Base-by-base conservation (phyloP, 2,888 invertebrate species). In the Drosophila nr. perissopoda region DNA sequence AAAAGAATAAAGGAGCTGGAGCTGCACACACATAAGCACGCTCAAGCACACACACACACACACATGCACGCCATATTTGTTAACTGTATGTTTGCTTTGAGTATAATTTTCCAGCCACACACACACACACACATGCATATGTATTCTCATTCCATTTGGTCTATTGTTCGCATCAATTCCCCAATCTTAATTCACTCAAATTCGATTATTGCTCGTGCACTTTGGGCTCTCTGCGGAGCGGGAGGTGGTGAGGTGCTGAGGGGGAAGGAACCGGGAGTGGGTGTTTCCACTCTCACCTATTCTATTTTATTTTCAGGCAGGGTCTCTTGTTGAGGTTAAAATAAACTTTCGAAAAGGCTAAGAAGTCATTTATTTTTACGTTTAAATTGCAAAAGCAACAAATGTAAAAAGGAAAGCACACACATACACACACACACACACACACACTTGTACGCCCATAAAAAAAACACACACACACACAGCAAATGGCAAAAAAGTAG, bases 151-250 rank as follows among this genome's bases (percentile, higher is more conserved):
- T 53, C 71, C 71, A 79, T 56, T 79, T 75, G 57, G 59, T 82
- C 76, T 73, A 80, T 83, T 88, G 86, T 86, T 86, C 82, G 71
- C 76, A 83, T 82, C 83, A 83, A 83, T 86, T 86, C 84, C 82
- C 87, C 86, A 89, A 90, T 90, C 90, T 89, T 90, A 90, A 90
- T 90, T 90, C 89, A 90, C 89, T 90, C 88, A 89, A 88, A 90
- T 90, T 90, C 89, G 90, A 90, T 90, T 90, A 90, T 88, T 81
- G 87, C 80, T 85, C 71, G 70, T 84, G 82, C 89, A 88, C 88
- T 88, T 74, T 78, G 70, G 56, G 60, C 82, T 70, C 65, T 65
- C 33, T 21, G 40, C 16, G 16, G 29, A 16, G 8, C 8, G 8
- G 48, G 8, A 1, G 16, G 18, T 49, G 21, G 56, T 5, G 3